Conservation (phyloP, 2,797 vertebrate genomes). For the Melanogrammus aeglefinus region DNA sequence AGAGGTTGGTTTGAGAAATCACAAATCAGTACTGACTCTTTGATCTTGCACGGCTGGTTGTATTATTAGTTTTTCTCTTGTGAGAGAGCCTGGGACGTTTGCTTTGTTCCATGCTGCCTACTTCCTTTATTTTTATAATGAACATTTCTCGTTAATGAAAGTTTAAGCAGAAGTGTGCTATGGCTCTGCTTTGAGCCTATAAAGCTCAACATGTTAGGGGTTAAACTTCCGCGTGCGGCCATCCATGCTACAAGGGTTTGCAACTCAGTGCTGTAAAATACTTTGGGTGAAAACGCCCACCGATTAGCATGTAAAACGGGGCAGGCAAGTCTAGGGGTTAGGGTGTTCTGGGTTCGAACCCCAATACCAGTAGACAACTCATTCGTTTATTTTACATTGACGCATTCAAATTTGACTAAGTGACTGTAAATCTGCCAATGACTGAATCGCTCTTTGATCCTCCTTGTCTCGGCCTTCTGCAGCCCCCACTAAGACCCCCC, state of each 20-base stretch:
- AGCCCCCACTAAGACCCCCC: constrained; percentile 70
- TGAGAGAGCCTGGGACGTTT: neutral
- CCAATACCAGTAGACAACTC: too few species aligned
- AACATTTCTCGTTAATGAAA: neutral
- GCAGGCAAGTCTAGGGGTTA: neutral
- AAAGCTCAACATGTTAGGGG: too few species aligned
- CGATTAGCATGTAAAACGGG: too few species aligned
- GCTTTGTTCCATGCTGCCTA: neutral
- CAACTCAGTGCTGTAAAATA: neutral
- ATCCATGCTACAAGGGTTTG: neutral
- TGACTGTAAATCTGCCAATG: neutral
- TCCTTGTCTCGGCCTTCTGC: neutral
- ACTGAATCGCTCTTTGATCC: neutral
- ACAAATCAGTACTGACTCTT: neutral
- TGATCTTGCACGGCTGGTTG: neutral
- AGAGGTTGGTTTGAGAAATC: neutral
- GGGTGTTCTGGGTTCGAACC: too few species aligned
- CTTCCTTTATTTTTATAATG: neutral
- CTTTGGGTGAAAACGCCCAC: neutral
- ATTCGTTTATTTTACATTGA: neutral
- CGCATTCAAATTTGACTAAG: neutral
- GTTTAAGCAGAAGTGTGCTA: neutral
- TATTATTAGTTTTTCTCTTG: neutral
- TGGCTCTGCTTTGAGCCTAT: neutral
- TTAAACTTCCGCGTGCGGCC: too few species aligned